phyloP scores from a whole-genome alignment of 2,113 vertebrate species.

The Sturnus vulgaris region DNA sequence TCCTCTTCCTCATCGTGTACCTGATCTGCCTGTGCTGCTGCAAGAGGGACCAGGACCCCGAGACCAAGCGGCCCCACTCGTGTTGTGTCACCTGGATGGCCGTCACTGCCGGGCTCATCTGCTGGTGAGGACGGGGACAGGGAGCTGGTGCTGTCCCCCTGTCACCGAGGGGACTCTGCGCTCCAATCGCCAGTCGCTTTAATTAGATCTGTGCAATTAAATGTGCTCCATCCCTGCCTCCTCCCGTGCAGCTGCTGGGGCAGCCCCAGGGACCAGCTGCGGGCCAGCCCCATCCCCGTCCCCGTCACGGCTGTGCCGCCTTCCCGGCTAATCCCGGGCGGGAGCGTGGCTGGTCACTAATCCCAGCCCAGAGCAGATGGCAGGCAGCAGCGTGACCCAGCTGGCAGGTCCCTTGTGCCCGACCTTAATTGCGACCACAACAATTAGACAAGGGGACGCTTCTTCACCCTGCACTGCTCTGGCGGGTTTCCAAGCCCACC shows the following conservation, averaged over 20 bases:
- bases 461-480: fast-evolving
- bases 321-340: neutral
- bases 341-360: neutral
- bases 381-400: constrained; percentile 4
- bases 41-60: constrained; percentile 63
- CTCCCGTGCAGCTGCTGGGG: neutral
- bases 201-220: neutral
- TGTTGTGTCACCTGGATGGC: constrained; percentile 92
- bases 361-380: constrained; percentile 51
- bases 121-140: constrained; percentile 79
- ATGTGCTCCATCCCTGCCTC: neutral
- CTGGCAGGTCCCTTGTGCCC: neutral
- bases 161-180: fast-evolving
- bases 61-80: constrained; percentile 80
- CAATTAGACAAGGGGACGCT: neutral
- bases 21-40: constrained; percentile 89
- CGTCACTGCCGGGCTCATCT: constrained; percentile 84
- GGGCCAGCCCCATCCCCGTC: neutral
- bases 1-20: constrained; percentile 83
- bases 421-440: neutral
- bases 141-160: neutral
- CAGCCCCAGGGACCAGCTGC: neutral
- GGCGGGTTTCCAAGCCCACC: neutral
- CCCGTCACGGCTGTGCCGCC: neutral
- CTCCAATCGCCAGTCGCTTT: neutral